phyloP scores from a whole-genome alignment of 2,888 invertebrate species.

The Cerceris rybyensis region DNA sequence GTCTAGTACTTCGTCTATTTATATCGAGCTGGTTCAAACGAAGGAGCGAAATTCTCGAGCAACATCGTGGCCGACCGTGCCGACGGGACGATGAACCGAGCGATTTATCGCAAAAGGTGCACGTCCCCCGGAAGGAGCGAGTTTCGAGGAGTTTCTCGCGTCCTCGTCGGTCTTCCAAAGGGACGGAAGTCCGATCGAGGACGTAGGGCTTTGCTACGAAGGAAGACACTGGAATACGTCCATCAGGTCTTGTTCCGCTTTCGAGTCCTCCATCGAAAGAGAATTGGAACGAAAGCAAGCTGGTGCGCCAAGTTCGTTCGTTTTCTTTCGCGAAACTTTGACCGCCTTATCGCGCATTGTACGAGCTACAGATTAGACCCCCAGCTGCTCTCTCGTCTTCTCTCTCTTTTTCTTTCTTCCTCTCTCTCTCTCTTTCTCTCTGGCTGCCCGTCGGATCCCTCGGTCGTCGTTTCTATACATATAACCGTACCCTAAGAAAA shows the following conservation, averaged over 20 bases:
- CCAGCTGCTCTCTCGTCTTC: slow-evolving; percentile 51
- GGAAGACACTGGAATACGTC: too few relatives aligned
- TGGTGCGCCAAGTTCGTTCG: neutral
- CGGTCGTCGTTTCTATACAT: slow-evolving; percentile 29
- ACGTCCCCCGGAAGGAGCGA: neutral
- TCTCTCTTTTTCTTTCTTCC: too few relatives aligned
- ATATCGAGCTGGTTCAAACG: slow-evolving; percentile 54
- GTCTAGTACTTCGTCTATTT: slow-evolving; percentile 66
- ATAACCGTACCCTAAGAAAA: slow-evolving; percentile 51
- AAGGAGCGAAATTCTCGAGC: slow-evolving; percentile 62
- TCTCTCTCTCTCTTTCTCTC: too few relatives aligned
- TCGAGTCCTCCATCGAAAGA: too few relatives aligned
- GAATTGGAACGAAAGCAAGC: too few relatives aligned
- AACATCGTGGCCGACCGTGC: slow-evolving; percentile 30
- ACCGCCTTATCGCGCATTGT: slow-evolving; percentile 47
- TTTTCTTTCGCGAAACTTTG: slow-evolving; percentile 44
- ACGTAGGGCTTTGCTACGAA: too few relatives aligned
- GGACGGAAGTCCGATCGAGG: slow-evolving; percentile 1
- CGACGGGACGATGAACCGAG: slow-evolving; percentile 2
- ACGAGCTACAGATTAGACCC: slow-evolving; percentile 60
- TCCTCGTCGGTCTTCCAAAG: neutral
- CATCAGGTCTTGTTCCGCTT: too few relatives aligned
- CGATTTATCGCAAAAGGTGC: neutral
- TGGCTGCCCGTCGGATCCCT: slow-evolving; percentile 34
- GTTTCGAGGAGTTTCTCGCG: neutral